Percentiles rank a stretch among this genome's conserved stretches.
phyloP scores from a whole-genome alignment of 2,888 invertebrate species.

The Tenthredo livida region DNA sequence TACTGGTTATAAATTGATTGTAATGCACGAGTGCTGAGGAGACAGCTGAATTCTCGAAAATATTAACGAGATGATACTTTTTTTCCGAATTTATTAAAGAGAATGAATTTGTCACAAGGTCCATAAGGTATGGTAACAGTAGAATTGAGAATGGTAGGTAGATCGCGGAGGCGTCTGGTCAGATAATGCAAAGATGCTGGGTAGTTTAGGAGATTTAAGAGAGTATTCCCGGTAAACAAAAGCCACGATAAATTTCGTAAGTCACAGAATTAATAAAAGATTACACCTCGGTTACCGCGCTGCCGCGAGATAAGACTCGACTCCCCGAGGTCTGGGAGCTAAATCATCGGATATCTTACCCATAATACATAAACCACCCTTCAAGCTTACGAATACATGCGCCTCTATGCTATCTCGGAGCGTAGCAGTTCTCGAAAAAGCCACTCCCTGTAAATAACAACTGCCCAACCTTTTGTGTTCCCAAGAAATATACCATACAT shows the following conservation, averaged over 20 bases:
- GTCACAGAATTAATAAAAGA: conserved; percentile 79
- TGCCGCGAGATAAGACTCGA: conserved; percentile 58
- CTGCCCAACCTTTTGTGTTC: conserved; percentile 45
- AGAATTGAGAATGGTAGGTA: background rate
- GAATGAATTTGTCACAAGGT: conserved; percentile 19
- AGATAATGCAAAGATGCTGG: conserved; percentile 48
- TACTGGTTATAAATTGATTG: background rate
- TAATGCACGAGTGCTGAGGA: too few species aligned
- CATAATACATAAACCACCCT: conserved; percentile 78
- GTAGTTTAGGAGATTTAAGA: conserved; percentile 71
- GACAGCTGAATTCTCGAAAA: background rate
- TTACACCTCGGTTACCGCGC: conserved; percentile 75
- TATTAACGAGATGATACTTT: background rate
- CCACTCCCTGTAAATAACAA: conserved; percentile 43
- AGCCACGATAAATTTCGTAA: conserved; percentile 77
- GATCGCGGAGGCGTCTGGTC: conserved; percentile 48
- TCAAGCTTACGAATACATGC: conserved; percentile 74
- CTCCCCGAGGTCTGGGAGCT: conserved; percentile 71
- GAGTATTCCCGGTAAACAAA: conserved; percentile 73
- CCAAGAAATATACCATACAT: conserved; percentile 6
- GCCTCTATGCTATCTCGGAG: conserved; percentile 56
- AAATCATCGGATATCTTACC: conserved; percentile 78
- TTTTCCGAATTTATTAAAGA: background rate
- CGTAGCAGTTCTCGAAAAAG: conserved; percentile 45
- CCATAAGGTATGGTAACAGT: background rate